Evolutionary conservation across 2,113 vertebrate species (phyloP).

Genomic region (Castor canadensis): DNA sequence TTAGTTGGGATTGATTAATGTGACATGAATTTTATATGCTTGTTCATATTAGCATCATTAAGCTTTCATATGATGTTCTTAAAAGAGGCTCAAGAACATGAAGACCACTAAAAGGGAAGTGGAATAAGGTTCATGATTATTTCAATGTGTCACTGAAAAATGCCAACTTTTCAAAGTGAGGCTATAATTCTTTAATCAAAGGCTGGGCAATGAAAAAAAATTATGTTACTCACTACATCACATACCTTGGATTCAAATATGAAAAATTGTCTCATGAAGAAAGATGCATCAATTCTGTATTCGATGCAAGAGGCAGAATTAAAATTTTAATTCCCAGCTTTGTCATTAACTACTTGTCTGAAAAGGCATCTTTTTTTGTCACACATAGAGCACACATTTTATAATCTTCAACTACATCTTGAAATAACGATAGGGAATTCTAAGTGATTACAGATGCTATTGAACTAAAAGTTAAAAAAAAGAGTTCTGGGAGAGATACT

Average conservation of each 20-base stretch:
- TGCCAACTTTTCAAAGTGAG: constrained; percentile 62
- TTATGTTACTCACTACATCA: constrained; percentile 41
- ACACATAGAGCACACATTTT: neutral
- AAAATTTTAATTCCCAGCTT: constrained; percentile 36
- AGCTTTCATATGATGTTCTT: constrained; percentile 44
- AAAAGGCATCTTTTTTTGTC: neutral
- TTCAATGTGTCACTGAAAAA: constrained; percentile 66
- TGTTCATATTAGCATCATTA: constrained; percentile 54
- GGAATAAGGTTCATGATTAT: constrained; percentile 49
- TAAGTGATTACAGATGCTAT: neutral
- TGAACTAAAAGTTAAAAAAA: constrained; percentile 29
- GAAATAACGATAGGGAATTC: neutral
- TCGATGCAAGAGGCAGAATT: constrained; percentile 24
- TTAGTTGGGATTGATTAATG: constrained; percentile 31
- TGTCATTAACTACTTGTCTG: neutral
- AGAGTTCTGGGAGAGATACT: neutral
- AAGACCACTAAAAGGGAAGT: constrained; percentile 39
- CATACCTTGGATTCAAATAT: constrained; percentile 55
- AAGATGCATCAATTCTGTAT: constrained; percentile 7
- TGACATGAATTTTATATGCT: neutral
- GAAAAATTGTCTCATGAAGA: constrained; percentile 40
- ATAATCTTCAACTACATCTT: neutral
- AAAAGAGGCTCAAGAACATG: constrained; percentile 13
- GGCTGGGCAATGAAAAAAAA: constrained; percentile 51
- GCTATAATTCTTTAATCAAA: constrained; percentile 74